phyloP scores from a whole-genome alignment of 2,888 invertebrate species.

The Sinopyrophorus schimmeli region DNA sequence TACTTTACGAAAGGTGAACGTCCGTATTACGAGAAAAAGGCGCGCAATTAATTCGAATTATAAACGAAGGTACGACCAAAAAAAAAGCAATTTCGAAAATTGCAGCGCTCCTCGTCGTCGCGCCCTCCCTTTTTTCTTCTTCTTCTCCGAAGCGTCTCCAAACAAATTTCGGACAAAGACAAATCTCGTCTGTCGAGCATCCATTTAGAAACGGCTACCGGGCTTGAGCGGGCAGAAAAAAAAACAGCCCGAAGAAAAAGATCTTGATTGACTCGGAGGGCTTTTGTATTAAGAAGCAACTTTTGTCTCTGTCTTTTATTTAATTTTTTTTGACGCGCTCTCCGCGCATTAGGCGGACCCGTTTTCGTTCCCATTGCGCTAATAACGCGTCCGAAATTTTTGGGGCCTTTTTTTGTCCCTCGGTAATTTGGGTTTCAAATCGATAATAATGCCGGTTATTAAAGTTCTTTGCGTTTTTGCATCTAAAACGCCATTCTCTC shows the following conservation, averaged over 20 bases:
- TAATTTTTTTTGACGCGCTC: too few species aligned
- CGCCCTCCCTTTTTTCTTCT: conserved; percentile 7
- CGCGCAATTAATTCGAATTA: conserved; percentile 16
- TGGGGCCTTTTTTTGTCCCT: conserved; percentile 1
- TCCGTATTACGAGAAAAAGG: conserved; percentile 14
- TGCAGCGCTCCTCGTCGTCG: too few species aligned
- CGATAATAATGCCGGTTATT: conserved; percentile 11
- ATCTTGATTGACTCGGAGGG: conserved; percentile 22
- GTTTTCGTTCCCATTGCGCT: too few species aligned
- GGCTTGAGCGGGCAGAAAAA: conserved; percentile 22
- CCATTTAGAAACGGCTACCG: conserved; percentile 27
- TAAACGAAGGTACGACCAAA: too few species aligned
- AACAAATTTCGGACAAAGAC: conserved; percentile 15
- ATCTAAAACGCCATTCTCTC: too few species aligned
- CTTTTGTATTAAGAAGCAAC: conserved; percentile 24
- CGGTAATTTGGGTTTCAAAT: conserved; percentile 11
- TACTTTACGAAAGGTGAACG: conserved; percentile 17
- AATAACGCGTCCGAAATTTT: conserved; percentile 14
- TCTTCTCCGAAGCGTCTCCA: background rate
- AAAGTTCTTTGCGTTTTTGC: too few species aligned
- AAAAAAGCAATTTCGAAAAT: conserved; percentile 15
- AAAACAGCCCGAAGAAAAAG: conserved; percentile 20
- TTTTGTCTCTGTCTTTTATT: conserved; percentile 14
- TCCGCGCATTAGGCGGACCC: too few species aligned
- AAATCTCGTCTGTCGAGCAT: conserved; percentile 18